phyloP scores from a whole-genome alignment of 2,113 vertebrate genomes.

The Choloepus hoffmanni region DNA sequence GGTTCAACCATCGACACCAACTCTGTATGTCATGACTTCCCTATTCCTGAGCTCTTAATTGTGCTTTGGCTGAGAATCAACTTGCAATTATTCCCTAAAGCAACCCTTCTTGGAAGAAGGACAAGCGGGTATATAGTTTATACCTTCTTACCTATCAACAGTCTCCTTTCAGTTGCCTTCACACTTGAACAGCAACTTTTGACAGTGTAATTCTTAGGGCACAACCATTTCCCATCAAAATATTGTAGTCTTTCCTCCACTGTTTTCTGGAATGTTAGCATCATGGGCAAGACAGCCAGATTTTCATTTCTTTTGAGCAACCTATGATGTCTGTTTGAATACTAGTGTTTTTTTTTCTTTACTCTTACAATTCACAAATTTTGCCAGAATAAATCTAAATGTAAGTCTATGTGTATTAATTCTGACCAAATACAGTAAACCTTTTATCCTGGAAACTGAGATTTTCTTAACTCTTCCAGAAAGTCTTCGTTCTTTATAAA shows the following conservation, averaged over 20 bases:
- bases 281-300: neutral
- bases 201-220: neutral
- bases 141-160: neutral
- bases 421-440: constrained; percentile 39
- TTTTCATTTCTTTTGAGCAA: neutral
- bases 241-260: neutral
- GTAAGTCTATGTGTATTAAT: neutral
- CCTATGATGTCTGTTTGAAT: neutral
- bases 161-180: neutral
- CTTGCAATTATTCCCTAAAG: neutral
- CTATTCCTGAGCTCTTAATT: neutral
- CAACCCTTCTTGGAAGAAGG: neutral
- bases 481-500: constrained; percentile 39
- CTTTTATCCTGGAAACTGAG: constrained; percentile 15
- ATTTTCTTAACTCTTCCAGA: neutral
- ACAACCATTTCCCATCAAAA: neutral
- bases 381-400: constrained; percentile 45
- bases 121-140: neutral
- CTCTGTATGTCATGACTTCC: neutral
- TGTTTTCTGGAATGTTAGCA: neutral
- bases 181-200: neutral
- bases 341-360: neutral
- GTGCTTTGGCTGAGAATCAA: neutral
- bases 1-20: neutral
- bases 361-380: constrained; percentile 19